Conservation (phyloP, 1,140 invertebrate genomes). For the Cylas formicarius region DNA sequence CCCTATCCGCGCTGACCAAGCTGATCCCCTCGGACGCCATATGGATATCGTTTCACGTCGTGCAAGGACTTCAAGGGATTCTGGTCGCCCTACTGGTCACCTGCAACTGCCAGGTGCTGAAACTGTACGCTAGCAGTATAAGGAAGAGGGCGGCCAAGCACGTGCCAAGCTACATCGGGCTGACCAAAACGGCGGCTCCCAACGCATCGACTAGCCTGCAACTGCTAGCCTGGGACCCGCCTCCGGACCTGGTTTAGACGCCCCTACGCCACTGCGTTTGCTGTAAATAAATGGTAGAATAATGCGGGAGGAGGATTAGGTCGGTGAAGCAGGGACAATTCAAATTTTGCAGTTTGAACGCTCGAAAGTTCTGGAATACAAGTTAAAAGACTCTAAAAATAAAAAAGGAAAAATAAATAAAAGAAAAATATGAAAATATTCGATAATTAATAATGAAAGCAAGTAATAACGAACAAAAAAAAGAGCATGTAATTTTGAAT, state of each 20-base stretch:
- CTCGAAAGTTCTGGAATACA: too few relatives aligned
- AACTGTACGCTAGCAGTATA: constrained; percentile 36
- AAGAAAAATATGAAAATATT: too few relatives aligned
- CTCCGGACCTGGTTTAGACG: constrained; percentile 39
- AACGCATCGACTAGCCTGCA: constrained; percentile 40
- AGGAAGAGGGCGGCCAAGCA: constrained; percentile 27
- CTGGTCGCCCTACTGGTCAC: constrained; percentile 56
- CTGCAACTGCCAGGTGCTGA: constrained; percentile 53
- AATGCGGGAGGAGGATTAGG: too few relatives aligned
- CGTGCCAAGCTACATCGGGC: constrained; percentile 24
- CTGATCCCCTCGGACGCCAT: constrained; percentile 33
- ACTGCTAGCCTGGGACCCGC: constrained; percentile 38
- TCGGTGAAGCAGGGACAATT: too few relatives aligned
- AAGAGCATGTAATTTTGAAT: too few relatives aligned
- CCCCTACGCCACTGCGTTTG: too few relatives aligned
- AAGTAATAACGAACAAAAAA: too few relatives aligned
- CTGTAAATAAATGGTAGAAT: too few relatives aligned
- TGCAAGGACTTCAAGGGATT: constrained; percentile 50
- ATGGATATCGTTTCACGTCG: constrained; percentile 46
- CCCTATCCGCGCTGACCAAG: constrained; percentile 31
- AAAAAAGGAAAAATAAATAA: too few relatives aligned
- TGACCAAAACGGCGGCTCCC: constrained; percentile 15
- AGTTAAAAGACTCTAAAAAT: too few relatives aligned
- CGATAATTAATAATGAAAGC: too few relatives aligned
- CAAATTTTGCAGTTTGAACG: too few relatives aligned